Conservation (phyloP, 2,113 vertebrate species). For the Lipophrys pholis region DNA sequence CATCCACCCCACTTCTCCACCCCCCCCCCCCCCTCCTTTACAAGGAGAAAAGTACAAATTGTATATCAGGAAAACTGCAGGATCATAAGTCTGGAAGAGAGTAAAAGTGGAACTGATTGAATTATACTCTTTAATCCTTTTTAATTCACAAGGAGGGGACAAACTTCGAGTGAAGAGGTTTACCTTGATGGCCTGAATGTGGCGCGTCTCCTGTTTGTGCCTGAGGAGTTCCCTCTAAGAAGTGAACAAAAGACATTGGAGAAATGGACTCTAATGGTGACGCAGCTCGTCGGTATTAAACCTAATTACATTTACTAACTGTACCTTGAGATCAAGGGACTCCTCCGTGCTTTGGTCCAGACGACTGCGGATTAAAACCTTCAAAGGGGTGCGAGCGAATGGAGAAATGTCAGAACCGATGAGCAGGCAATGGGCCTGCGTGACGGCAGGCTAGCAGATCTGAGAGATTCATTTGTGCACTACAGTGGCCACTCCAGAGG, state of each 20-base stretch:
- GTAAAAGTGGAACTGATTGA: constrained; percentile 3
- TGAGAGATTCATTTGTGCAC: constrained; percentile 63
- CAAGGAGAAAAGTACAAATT: constrained; percentile 1
- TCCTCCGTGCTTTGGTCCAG: constrained; percentile 96
- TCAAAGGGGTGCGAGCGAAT: constrained; percentile 59
- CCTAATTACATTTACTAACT: constrained; percentile 62
- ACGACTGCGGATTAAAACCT: constrained; percentile 94
- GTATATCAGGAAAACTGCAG: background rate
- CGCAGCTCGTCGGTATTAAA: constrained; percentile 43
- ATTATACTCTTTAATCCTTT: constrained; percentile 43
- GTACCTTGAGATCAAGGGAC: constrained; percentile 94
- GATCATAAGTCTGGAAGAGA: background rate
- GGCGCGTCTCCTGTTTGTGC: constrained; percentile 94
- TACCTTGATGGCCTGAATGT: constrained; percentile 97
- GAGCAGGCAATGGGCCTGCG: constrained; percentile 40
- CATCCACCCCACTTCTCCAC: constrained; percentile 23
- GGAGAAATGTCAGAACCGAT: constrained; percentile 55
- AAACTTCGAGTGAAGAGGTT: constrained; percentile 57
- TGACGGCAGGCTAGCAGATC: constrained; percentile 58
- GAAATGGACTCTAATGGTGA: background rate
- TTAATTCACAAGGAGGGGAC: constrained; percentile 21
- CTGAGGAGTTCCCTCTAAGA: constrained; percentile 92
- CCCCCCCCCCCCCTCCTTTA: background rate
- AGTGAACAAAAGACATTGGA: constrained; percentile 38
- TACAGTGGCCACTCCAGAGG: constrained; percentile 21